A percentile compares a stretch with the other conserved stretches of the same genome.
These are phyloP conservation scores for Trachelus stipa DNA, from an alignment of 2,888 invertebrate species.

Conservation along the genomic window DNA sequence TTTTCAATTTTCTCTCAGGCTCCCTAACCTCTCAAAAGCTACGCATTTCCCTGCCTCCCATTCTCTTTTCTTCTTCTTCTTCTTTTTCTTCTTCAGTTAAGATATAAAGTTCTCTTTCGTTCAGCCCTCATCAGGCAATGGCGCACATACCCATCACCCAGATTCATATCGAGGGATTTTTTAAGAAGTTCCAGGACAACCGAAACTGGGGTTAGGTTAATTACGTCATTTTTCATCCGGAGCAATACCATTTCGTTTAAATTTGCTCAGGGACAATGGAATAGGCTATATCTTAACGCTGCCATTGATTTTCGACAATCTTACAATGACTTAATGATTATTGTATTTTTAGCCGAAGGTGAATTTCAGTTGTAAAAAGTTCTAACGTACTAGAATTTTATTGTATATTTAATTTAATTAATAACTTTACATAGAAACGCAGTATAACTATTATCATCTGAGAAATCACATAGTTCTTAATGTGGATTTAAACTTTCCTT, in stretches of 20 bases:
- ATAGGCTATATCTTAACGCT: background rate
- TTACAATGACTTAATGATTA: background rate
- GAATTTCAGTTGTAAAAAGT: background rate
- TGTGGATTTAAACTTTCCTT: constrained; percentile 28
- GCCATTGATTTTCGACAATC: background rate
- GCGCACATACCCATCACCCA: background rate
- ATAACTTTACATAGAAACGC: constrained; percentile 46
- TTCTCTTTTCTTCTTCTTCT: constrained; percentile 19
- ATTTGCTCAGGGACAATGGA: background rate
- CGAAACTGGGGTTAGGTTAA: background rate
- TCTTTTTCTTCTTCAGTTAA: constrained; percentile 10
- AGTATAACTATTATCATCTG: constrained; percentile 46
- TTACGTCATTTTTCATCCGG: background rate
- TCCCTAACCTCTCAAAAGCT: constrained; percentile 43
- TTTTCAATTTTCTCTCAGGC: constrained; percentile 55
- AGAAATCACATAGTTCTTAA: constrained; percentile 49
- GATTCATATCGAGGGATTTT: background rate
- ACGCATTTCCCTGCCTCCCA: constrained; percentile 42
- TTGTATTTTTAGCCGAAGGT: background rate
- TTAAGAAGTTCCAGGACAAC: background rate
- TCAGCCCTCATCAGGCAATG: background rate
- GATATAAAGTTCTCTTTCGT: constrained; percentile 26
- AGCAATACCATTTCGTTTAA: background rate
- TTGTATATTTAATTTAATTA: constrained; percentile 48
- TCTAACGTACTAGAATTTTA: constrained; percentile 32